A percentile compares a stretch with the other conserved stretches of the same genome.
Conservation (phyloP, 2,113 vertebrate species). For the Coreoperca whiteheadi region DNA sequence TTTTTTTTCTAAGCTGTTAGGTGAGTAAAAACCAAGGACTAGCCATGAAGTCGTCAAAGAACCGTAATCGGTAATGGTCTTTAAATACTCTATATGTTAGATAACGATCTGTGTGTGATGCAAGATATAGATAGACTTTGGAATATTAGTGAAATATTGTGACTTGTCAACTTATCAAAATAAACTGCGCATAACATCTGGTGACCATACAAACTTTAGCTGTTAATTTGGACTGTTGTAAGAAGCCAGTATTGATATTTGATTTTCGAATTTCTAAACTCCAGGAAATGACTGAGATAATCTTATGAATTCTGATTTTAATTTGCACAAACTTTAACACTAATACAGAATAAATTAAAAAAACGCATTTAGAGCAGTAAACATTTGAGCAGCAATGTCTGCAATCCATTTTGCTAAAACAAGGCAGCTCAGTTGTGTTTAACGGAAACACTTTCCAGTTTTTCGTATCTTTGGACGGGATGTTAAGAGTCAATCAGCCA, state of each 20-base stretch:
- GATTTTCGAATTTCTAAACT: background rate
- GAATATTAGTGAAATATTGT: background rate
- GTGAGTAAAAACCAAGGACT: no score
- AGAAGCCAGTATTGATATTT: background rate
- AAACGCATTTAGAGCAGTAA: background rate
- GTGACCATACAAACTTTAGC: background rate
- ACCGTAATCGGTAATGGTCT: background rate
- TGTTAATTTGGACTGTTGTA: background rate
- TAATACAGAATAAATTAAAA: no score
- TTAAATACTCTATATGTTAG: background rate
- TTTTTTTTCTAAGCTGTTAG: background rate
- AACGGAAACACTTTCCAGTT: constrained; percentile 23
- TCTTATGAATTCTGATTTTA: background rate
- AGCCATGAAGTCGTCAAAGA: background rate
- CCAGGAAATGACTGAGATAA: background rate
- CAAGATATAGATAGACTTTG: background rate
- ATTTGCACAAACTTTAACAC: background rate
- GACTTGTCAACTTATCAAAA: background rate
- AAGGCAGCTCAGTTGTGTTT: constrained; percentile 13
- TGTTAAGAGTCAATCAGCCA: constrained; percentile 3
- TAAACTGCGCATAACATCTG: background rate
- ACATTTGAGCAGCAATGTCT: background rate
- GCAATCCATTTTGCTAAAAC: background rate
- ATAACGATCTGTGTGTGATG: background rate
- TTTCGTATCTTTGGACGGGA: constrained; percentile 23